Percentiles rank a stretch among this genome's conserved stretches.
Evolutionary conservation across 1,140 invertebrate genomes (phyloP).

Genomic region (Drosophila carrolli): DNA sequence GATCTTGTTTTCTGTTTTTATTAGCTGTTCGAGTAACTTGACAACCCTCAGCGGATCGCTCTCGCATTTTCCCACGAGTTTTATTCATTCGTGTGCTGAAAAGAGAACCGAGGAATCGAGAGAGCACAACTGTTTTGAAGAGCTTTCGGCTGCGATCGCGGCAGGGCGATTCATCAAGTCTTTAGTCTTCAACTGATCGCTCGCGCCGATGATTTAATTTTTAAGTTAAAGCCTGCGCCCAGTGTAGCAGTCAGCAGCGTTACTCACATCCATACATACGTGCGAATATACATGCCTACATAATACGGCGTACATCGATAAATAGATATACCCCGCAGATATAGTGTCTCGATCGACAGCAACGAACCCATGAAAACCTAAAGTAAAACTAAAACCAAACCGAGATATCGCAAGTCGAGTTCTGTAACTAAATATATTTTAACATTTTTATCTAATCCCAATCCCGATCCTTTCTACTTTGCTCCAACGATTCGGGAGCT

Average conservation of each 20-base stretch:
- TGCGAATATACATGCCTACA: constrained; percentile 52
- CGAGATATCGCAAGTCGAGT: neutral
- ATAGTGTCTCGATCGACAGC: constrained; percentile 31
- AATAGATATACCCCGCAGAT: constrained; percentile 36
- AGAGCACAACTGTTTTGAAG: constrained; percentile 23
- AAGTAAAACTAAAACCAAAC: constrained; percentile 6
- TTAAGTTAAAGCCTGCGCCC: constrained; percentile 70
- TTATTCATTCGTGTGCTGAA: constrained; percentile 1
- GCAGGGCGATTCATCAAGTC: constrained; percentile 68
- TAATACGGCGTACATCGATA: constrained; percentile 44
- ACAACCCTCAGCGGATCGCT: constrained; percentile 46
- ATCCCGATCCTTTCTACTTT: constrained; percentile 18
- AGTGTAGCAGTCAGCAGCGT: constrained; percentile 54
- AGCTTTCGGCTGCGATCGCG: constrained; percentile 48
- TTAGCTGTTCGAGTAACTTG: constrained; percentile 19
- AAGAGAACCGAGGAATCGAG: constrained; percentile 8
- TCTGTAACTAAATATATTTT: constrained; percentile 13
- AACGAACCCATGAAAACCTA: constrained; percentile 31
- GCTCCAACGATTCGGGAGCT: constrained; percentile 16
- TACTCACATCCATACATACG: constrained; percentile 66
- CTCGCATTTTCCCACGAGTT: constrained; percentile 8
- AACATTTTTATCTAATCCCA: neutral
- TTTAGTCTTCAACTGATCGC: constrained; percentile 81
- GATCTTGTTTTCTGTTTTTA: constrained; percentile 3
- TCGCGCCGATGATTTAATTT: constrained; percentile 82